Conservation (phyloP, 2,113 vertebrate genomes). For the Sakesphorus luctuosus region DNA sequence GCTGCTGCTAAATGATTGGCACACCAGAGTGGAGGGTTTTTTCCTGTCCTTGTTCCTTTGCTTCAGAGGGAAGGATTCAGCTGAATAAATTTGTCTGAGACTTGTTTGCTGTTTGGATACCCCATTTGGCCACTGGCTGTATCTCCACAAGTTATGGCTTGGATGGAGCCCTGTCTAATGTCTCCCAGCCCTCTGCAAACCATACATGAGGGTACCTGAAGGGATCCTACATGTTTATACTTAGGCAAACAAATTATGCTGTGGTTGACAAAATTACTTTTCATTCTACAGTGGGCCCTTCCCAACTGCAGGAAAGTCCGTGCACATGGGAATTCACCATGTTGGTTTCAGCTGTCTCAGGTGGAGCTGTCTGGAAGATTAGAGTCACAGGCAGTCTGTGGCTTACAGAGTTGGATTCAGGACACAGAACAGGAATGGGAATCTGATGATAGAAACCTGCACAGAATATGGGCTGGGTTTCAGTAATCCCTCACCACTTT, state of each 20-base stretch:
- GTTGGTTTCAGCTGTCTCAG: neutral
- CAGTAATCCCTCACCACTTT: neutral
- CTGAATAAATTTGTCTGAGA: neutral
- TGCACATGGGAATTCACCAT: fast-evolving
- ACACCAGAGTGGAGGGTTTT: neutral
- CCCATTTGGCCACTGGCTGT: neutral
- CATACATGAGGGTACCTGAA: neutral
- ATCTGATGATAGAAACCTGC: neutral
- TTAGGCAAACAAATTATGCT: neutral
- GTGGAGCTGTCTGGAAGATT: neutral
- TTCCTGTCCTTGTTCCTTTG: neutral
- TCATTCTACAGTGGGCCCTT: neutral
- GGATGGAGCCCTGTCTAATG: neutral
- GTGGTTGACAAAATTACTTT: neutral
- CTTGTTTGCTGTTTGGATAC: neutral
- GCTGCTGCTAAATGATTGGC: neutral
- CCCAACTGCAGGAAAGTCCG: neutral
- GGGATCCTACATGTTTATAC: neutral
- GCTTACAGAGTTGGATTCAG: neutral
- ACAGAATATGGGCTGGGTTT: fast-evolving
- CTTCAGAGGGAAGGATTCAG: neutral
- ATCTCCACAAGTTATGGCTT: neutral
- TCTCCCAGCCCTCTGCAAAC: neutral
- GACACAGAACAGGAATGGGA: neutral
- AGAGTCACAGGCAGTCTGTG: neutral